Evolutionary conservation across 1,140 invertebrate genomes (phyloP).

Genomic region (Telenomus remus): DNA sequence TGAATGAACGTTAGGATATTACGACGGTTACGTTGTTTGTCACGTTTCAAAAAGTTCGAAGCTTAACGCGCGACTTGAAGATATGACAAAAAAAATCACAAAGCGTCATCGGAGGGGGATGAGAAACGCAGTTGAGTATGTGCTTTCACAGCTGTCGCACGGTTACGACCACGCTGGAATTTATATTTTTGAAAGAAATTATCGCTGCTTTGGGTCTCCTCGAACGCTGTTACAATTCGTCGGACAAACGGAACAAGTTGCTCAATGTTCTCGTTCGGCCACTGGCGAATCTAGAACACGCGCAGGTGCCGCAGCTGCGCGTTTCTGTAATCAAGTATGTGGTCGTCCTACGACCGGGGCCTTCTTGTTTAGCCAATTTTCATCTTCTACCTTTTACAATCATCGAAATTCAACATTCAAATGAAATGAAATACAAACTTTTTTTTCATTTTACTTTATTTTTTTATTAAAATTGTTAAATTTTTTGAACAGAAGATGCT

Average conservation of each 20-base stretch:
- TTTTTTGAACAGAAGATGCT: too few species aligned
- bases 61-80: slow-evolving; percentile 5
- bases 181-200: slow-evolving; percentile 58
- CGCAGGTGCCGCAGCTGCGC: slow-evolving; percentile 60
- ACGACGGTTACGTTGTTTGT: slow-evolving; percentile 3
- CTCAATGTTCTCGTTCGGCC: slow-evolving; percentile 60
- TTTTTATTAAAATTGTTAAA: too few species aligned
- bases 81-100: slow-evolving; percentile 6
- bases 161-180: slow-evolving; percentile 45
- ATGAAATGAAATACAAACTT: too few species aligned
- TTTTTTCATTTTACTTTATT: too few species aligned
- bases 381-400: slow-evolving; percentile 6
- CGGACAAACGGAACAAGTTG: slow-evolving; percentile 56
- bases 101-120: background rate
- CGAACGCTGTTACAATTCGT: slow-evolving; percentile 50
- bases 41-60: slow-evolving; percentile 17
- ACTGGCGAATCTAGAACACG: slow-evolving; percentile 55
- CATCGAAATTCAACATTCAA: too few species aligned
- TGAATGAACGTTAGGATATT: too few species aligned
- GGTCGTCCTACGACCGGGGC: slow-evolving; percentile 31
- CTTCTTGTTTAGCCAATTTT: slow-evolving; percentile 48
- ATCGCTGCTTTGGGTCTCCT: slow-evolving; percentile 52
- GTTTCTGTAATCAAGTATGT: slow-evolving; percentile 55
- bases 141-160: slow-evolving; percentile 53
- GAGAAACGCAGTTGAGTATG: slow-evolving; percentile 20